These are phyloP conservation scores for Rotaria magnacalcarata DNA, from an alignment of 2,888 invertebrate genomes.

Conservation along the genomic window DNA sequence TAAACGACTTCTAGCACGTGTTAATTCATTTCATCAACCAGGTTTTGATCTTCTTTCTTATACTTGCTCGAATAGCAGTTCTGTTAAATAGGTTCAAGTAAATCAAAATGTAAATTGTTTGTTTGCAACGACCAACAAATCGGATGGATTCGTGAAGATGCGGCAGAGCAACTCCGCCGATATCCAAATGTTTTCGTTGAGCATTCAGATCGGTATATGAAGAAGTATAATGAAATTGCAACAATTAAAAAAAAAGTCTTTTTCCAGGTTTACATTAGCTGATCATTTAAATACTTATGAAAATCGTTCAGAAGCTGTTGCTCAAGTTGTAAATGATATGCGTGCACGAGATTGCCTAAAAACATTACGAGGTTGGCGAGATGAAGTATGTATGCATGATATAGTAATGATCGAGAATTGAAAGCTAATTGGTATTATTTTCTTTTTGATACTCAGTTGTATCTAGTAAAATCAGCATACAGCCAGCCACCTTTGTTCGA, in stretches of 20 bases:
- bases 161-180: conserved; percentile 70
- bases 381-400: conserved; percentile 68
- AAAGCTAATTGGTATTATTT: conserved; percentile 47
- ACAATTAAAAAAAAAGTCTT: background rate
- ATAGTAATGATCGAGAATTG: background rate
- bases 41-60: background rate
- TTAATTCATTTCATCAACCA: background rate
- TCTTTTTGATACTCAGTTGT: conserved; percentile 66
- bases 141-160: conserved; percentile 77
- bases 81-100: background rate
- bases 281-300: conserved; percentile 80
- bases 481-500: conserved; percentile 66
- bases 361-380: conserved; percentile 72
- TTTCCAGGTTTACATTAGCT: conserved; percentile 69
- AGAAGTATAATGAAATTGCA: conserved; percentile 49
- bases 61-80: too few species aligned
- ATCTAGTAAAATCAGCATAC: conserved; percentile 77
- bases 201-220: conserved; percentile 65
- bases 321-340: conserved; percentile 73
- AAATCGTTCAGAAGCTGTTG: conserved; percentile 73
- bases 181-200: conserved; percentile 72
- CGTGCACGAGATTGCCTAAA: conserved; percentile 70
- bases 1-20: background rate
- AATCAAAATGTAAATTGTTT: conserved; percentile 4
- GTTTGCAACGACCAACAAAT: conserved; percentile 66